These are phyloP conservation scores for Gryllus bimaculatus DNA, from an alignment of 1,140 invertebrate genomes.

Conservation along the genomic window DNA sequence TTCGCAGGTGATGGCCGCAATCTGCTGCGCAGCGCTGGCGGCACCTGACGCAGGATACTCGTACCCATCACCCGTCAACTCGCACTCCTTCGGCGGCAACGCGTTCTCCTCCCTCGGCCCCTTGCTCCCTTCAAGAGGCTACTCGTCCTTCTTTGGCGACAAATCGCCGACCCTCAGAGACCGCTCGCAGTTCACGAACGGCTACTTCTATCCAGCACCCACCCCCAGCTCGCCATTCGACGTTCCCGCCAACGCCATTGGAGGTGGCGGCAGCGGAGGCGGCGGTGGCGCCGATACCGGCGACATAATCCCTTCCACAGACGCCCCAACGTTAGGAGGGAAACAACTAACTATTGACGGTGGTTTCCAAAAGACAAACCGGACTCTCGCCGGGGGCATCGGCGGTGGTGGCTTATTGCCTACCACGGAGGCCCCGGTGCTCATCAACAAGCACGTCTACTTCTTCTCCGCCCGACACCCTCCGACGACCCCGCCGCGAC, in stretches of 20 bases:
- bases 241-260: conserved; percentile 2
- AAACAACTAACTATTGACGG: too few species aligned
- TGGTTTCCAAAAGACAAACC: too few species aligned
- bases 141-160: too few species aligned
- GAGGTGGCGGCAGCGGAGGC: too few species aligned
- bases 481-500: conserved; percentile 54
- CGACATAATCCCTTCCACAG: neutral
- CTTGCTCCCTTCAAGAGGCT: too few species aligned
- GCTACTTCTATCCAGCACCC: too few species aligned
- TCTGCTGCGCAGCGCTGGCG: conserved; percentile 39
- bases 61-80: conserved; percentile 29
- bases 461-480: conserved; percentile 73
- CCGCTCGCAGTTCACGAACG: too few species aligned
- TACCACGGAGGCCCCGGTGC: conserved; percentile 29
- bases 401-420: conserved; percentile 29
- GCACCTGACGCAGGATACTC: conserved; percentile 44
- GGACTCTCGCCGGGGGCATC: conserved; percentile 37
- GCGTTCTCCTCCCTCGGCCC: conserved; percentile 22
- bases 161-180: too few species aligned
- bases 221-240: too few species aligned
- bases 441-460: conserved; percentile 43
- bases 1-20: conserved; percentile 40
- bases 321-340: too few species aligned
- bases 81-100: neutral
- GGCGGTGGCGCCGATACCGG: conserved; percentile 7